Conservation (phyloP, 2,888 invertebrate species). For the Drosophila acutilabella region DNA sequence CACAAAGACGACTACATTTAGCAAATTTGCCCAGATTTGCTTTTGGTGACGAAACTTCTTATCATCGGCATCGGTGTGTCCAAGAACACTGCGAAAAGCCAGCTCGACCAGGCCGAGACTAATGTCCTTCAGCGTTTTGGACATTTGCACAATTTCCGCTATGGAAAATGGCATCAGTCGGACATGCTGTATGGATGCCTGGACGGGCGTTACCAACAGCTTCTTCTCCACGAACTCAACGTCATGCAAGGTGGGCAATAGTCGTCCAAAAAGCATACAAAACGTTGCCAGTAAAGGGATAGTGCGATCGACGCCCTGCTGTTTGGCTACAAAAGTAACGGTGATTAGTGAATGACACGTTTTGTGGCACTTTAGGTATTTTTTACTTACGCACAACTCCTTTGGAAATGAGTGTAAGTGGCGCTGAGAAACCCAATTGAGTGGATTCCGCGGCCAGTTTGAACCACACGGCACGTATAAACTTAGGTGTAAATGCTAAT, state of each 20-base stretch:
- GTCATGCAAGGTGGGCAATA: slow-evolving; percentile 94
- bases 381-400: slow-evolving; percentile 84
- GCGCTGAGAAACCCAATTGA: slow-evolving; percentile 84
- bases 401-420: slow-evolving; percentile 84
- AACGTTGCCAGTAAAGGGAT: slow-evolving; percentile 93
- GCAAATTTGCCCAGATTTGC: slow-evolving; percentile 91
- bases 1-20: slow-evolving; percentile 90
- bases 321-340: slow-evolving; percentile 83
- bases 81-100: slow-evolving; percentile 87
- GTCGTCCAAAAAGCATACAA: slow-evolving; percentile 92
- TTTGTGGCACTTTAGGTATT: neutral
- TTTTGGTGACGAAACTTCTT: slow-evolving; percentile 85
- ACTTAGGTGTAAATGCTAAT: slow-evolving; percentile 91
- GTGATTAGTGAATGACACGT: neutral
- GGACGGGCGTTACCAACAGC: slow-evolving; percentile 65
- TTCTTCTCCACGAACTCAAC: slow-evolving; percentile 90
- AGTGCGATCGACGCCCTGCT: slow-evolving; percentile 87
- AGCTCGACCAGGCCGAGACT: slow-evolving; percentile 94
- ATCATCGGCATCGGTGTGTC: slow-evolving; percentile 83
- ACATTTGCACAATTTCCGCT: slow-evolving; percentile 90
- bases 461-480: slow-evolving; percentile 91
- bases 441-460: slow-evolving; percentile 84
- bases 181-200: slow-evolving; percentile 64
- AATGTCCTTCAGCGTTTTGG: slow-evolving; percentile 91
- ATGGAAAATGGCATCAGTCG: slow-evolving; percentile 89